Evolutionary conservation across 2,888 invertebrate species (phyloP), one percentile per base, ranked within the genome.

Genomic region (Baronia brevicornis): DNA sequence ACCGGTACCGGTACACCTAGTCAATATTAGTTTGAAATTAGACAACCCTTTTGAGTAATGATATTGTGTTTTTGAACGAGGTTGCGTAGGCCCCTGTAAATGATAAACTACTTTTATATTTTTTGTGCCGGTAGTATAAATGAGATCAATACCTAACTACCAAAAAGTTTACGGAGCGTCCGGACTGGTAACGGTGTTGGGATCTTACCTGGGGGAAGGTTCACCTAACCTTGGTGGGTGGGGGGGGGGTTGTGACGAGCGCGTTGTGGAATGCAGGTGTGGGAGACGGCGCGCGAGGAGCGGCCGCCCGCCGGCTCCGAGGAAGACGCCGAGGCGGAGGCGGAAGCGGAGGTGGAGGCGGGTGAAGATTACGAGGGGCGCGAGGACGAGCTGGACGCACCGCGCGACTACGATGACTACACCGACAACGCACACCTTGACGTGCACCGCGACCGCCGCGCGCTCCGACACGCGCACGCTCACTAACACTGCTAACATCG

Each of bases 381-480:
- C 44, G 68, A 71, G 42, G 66, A 69, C 48, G 74, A 74, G 41
- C 64, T 65, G 3, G 74, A 71, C 35, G 50, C 63, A 42, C 54
- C 66, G 48, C 65, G 68, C 37, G 73, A 79, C 58, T 79, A 80
- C 62, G 78, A 79, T 54, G 80, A 80, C 67, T 80, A 82, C 68
- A 60, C 60, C 25, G 79, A 80, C 63, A 77, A 80, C 66, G 63
- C 74, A 51, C 72, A 73, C 51, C 63, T 55, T 50, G 49, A 70
- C 43, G 62, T 46, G 34, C 69, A 57, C 50, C 71, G 57, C 54
- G 74, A 77, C 72, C 77, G 67, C 71, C 43, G n/a, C 36, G 3
- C 38, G 8, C 30, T 7, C 24, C 7, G 15, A 25, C 33, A 3
- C 18, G 6, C 26, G 5, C 17, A 2, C 28, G 10, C 24, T 18